Percentiles rank a stretch among this genome's conserved stretches.
These are phyloP conservation scores for Cherax quadricarinatus DNA, from an alignment of 1,140 invertebrate genomes.

Conservation along the genomic window DNA sequence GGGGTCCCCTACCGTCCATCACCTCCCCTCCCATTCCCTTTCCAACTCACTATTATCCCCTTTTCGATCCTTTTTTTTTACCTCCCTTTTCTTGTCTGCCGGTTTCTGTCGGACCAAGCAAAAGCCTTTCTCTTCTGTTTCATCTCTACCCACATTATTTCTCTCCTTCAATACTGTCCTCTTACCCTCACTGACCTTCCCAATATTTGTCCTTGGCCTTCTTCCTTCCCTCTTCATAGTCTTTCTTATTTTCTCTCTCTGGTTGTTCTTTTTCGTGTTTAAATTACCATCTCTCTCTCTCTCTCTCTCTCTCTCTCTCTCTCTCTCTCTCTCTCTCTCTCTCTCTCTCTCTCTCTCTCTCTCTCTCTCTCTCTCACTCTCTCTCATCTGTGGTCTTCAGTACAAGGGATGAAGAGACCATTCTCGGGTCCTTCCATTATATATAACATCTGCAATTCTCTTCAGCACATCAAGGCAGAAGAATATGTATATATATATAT, in stretches of 20 bases:
- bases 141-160: not conserved
- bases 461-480: not conserved
- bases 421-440: not conserved
- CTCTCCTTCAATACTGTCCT: not conserved
- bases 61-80: not conserved
- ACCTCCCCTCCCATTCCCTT: not conserved
- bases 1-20: slow-evolving; percentile 20
- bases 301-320: slow-evolving; percentile 12
- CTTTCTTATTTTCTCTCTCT: slow-evolving; percentile 18
- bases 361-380: not conserved
- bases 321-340: slow-evolving; percentile 4
- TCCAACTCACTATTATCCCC: not conserved
- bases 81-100: not conserved
- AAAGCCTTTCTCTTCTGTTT: not conserved
- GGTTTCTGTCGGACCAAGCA: not conserved
- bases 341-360: slow-evolving; percentile 27
- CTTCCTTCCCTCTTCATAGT: not conserved
- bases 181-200: not conserved
- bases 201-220: not conserved
- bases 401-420: not conserved
- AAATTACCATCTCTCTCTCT: not conserved
- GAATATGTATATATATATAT: not conserved
- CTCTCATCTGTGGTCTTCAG: not conserved
- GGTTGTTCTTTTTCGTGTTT: not conserved
- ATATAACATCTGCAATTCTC: not conserved